These are phyloP conservation scores for Speoplatyrhinus poulsoni DNA, from an alignment of 2,113 vertebrate species.

Conservation along the genomic window DNA sequence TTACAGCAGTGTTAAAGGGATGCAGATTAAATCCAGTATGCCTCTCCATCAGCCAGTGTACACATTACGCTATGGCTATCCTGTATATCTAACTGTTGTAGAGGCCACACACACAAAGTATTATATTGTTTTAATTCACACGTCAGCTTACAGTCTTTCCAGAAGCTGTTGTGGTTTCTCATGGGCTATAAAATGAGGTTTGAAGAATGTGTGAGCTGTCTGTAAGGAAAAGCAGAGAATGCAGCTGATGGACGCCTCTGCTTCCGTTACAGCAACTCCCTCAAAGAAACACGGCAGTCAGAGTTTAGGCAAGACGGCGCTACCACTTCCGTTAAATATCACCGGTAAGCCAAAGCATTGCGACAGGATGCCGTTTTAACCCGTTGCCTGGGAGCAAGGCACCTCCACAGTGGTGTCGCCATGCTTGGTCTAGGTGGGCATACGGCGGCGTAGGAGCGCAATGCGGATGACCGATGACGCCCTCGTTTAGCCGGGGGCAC, in stretches of 20 bases:
- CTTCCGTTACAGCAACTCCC: slow-evolving; percentile 17
- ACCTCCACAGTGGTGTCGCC: slow-evolving; percentile 48
- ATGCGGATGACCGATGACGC: slow-evolving; percentile 23
- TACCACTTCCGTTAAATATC: slow-evolving; percentile 49
- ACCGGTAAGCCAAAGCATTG: slow-evolving; percentile 36
- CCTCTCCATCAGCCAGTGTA: slow-evolving; percentile 31
- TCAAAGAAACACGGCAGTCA: slow-evolving; percentile 25
- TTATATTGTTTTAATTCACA: no score
- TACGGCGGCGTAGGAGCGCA: slow-evolving; percentile 10
- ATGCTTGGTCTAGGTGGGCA: slow-evolving; percentile 51
- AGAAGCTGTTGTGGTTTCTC: not conserved
- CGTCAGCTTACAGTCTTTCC: no score
- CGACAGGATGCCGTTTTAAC: slow-evolving; percentile 35
- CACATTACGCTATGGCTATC: not conserved
- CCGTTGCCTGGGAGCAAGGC: slow-evolving; percentile 22
- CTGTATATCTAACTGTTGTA: not conserved
- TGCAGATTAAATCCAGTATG: slow-evolving; percentile 37
- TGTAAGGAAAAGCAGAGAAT: not conserved
- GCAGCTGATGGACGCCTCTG: not conserved
- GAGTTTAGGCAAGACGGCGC: slow-evolving; percentile 29
- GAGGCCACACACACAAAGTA: no score
- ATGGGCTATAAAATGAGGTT: slow-evolving; percentile 6
- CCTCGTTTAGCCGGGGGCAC: slow-evolving; percentile 4
- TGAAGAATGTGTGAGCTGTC: slow-evolving; percentile 6
- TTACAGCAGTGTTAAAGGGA: slow-evolving; percentile 25